Conservation (phyloP, 2,888 invertebrate genomes). For the Noctua fimbriata region DNA sequence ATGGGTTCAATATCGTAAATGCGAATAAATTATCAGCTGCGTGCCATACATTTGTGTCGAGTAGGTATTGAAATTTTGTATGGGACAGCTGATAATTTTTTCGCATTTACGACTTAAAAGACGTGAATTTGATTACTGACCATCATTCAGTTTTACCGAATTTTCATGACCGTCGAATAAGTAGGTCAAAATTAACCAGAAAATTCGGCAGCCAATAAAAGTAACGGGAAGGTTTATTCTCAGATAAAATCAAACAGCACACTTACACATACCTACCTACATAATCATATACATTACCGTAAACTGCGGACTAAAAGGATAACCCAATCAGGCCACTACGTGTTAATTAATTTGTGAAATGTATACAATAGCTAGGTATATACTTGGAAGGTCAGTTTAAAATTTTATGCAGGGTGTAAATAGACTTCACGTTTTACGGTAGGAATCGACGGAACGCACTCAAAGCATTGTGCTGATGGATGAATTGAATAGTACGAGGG, state of each 20-base stretch:
- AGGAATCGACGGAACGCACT: no score
- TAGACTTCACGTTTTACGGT: no score
- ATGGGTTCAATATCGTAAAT: no score
- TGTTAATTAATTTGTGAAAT: constrained; percentile 27
- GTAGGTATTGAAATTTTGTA: no score
- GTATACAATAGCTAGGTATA: background rate
- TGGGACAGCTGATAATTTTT: no score
- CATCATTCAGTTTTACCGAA: background rate
- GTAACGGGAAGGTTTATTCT: constrained; percentile 11
- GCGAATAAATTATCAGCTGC: no score
- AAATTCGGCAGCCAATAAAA: constrained; percentile 25
- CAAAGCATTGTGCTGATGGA: no score
- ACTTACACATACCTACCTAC: background rate
- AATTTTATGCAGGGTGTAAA: no score
- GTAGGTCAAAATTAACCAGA: background rate
- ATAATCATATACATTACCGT: constrained; percentile 16
- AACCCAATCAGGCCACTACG: constrained; percentile 15
- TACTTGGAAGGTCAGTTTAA: no score
- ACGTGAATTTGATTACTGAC: background rate
- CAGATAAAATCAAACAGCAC: constrained; percentile 32
- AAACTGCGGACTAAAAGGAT: constrained; percentile 32
- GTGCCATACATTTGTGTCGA: no score
- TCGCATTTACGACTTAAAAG: no score
- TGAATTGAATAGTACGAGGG: no score
- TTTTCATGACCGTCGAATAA: background rate